phyloP scores from a whole-genome alignment of 92 coral and sea anemone genomes.

The Blastomussa wellsi region DNA sequence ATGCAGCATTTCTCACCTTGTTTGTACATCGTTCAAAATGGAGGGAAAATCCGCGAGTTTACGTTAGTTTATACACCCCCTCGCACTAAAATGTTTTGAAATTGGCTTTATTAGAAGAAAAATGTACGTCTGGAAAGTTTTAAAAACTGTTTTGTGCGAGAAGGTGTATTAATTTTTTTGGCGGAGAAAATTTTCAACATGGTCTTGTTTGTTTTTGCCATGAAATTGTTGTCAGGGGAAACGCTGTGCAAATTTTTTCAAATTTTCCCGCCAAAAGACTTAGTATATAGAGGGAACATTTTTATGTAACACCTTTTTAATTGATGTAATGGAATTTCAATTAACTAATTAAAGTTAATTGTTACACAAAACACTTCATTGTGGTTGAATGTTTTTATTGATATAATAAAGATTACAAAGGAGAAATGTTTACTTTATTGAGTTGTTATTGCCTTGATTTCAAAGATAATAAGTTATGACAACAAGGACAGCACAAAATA shows the following conservation, averaged over 20 bases:
- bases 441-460: too few species aligned
- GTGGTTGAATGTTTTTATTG: background rate
- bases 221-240: background rate
- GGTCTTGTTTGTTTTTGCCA: too few species aligned
- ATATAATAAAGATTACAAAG: background rate
- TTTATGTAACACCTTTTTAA: background rate
- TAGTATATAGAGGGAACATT: background rate
- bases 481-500: too few species aligned
- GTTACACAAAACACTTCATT: background rate
- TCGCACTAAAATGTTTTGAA: background rate
- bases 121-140: too few species aligned
- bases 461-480: too few species aligned
- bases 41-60: background rate
- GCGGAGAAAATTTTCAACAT: too few species aligned
- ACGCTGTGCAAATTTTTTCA: slow-evolving; percentile 3
- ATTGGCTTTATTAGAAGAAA: too few species aligned
- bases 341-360: background rate
- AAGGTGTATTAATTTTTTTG: too few species aligned
- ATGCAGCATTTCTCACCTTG: background rate
- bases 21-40: background rate
- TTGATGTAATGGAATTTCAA: background rate
- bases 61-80: background rate
- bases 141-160: too few species aligned
- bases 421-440: background rate
- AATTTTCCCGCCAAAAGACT: slow-evolving; percentile 5